Base-by-base conservation (phyloP, 2,888 invertebrate species). In the Euzophera pinguis region DNA sequence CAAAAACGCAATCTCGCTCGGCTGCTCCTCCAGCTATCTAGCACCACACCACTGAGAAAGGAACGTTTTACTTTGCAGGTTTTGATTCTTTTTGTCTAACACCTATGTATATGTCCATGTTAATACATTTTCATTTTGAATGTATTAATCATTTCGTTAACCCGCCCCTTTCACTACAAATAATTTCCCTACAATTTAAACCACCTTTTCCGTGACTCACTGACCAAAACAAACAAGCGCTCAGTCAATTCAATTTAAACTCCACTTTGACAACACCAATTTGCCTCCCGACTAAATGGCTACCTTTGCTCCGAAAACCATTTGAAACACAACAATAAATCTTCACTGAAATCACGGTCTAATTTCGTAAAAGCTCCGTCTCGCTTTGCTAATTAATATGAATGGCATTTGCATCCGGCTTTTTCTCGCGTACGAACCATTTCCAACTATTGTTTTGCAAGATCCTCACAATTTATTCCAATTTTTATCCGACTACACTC, bases 361-460 rank as follows among this genome's bases (percentile, higher is more conserved):
- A 90, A 89, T 90, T 89, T 89, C 85, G 89, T 89, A 88, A 90
- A 89, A 90, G 90, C 89, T 84, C 84, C 84, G 84, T 89, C 86
- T 89, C 88, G 89, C 89, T 88, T 86, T 89, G 84, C 88, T 90
- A 90, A 90, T 90, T 90, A 90, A 90, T 89, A 90, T 89, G 89
- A 89, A 90, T 89, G 84, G 89, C 86, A 87, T 89, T 90, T 90
- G 87, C 89, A 90, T 89, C 88, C 88, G 85, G 89, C 86, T 90
- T 89, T 89, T 89, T 89, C 90, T 89, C 88, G 79, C 84, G 81
- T 81, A 81, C 22, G 22, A 79, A 83, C 83, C 82, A 81, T 87
- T 89, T 84, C 84, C 84, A 88, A 90, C 89, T 90, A 90, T 90
- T 90, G 89, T 90, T 89, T 89, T 85, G 88, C 81, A 81, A 88